A percentile compares a stretch with the other conserved stretches of the same genome.
Conservation (phyloP, 2,888 invertebrate species). For the Drosophila conformis region DNA sequence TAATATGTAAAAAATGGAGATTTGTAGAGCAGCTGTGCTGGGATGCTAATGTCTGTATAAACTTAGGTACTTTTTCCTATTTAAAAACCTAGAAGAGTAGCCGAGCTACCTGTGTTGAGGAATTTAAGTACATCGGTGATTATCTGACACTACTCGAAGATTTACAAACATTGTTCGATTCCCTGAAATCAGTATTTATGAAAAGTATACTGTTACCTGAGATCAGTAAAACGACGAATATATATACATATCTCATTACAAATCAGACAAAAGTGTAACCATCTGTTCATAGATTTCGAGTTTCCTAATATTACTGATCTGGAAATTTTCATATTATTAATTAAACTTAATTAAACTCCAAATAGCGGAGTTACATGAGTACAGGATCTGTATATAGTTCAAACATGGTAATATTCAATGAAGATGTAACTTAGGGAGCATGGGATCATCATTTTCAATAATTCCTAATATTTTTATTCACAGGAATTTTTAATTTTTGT, state of each 20-base stretch:
- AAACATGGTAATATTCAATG: too few relatives aligned
- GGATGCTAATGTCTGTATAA: neutral
- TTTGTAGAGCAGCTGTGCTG: conserved; percentile 5
- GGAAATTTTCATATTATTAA: neutral
- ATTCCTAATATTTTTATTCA: too few relatives aligned
- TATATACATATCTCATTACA: neutral
- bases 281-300: neutral
- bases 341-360: neutral
- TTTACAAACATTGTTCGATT: neutral
- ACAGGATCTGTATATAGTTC: neutral
- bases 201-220: neutral
- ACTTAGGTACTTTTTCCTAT: conserved; percentile 20
- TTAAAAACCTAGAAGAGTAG: neutral
- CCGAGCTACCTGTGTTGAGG: conserved; percentile 25
- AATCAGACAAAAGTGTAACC: neutral
- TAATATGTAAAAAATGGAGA: conserved; percentile 4
- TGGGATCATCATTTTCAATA: too few relatives aligned
- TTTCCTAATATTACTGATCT: too few relatives aligned
- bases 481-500: too few relatives aligned
- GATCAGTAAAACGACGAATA: neutral
- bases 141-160: neutral
- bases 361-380: neutral
- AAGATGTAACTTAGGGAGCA: too few relatives aligned
- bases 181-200: conserved; percentile 11
- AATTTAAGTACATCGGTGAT: neutral